Percentiles rank a stretch among this genome's conserved stretches.
Conservation (phyloP, 2,113 vertebrate species). For the Myotis brandtii region DNA sequence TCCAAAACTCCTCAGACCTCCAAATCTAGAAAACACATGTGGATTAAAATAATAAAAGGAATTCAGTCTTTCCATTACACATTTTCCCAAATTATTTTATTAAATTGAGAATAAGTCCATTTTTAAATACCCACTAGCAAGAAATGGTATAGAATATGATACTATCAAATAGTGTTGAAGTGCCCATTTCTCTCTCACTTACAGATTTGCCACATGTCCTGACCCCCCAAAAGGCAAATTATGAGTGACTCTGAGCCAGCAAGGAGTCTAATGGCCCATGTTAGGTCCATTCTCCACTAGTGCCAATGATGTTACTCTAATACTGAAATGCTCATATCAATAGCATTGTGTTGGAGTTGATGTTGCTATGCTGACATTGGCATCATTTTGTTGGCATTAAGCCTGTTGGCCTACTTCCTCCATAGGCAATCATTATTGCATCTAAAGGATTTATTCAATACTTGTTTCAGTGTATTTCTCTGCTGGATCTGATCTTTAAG, state of each 20-base stretch:
- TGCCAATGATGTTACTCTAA: slow-evolving; percentile 59
- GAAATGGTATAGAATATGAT: not conserved
- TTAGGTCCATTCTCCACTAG: slow-evolving; percentile 14
- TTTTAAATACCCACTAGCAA: slow-evolving; percentile 29
- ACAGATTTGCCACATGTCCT: not conserved
- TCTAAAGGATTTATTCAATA: slow-evolving; percentile 59
- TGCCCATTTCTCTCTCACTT: not conserved
- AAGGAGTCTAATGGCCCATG: slow-evolving; percentile 20
- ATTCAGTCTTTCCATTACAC: slow-evolving; percentile 2
- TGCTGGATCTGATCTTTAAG: slow-evolving; percentile 19
- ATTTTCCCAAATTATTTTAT: not conserved
- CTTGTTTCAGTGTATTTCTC: slow-evolving; percentile 23
- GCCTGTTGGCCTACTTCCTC: slow-evolving; percentile 55
- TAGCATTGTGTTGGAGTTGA: slow-evolving; percentile 7
- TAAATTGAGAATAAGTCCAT: slow-evolving; percentile 42
- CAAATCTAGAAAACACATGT: slow-evolving; percentile 9
- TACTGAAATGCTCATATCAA: slow-evolving; percentile 46
- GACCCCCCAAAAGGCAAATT: not conserved
- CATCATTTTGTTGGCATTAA: slow-evolving; percentile 63
- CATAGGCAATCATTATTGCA: slow-evolving; percentile 47
- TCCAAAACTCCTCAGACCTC: not conserved
- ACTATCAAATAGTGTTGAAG: not conserved
- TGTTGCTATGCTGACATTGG: slow-evolving; percentile 60
- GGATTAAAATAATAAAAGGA: slow-evolving; percentile 44
- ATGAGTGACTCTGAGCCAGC: slow-evolving; percentile 23